Percentiles rank a stretch among this genome's conserved stretches.
Evolutionary conservation across 2,113 vertebrate genomes (phyloP).

Genomic region (Hemicordylus capensis): DNA sequence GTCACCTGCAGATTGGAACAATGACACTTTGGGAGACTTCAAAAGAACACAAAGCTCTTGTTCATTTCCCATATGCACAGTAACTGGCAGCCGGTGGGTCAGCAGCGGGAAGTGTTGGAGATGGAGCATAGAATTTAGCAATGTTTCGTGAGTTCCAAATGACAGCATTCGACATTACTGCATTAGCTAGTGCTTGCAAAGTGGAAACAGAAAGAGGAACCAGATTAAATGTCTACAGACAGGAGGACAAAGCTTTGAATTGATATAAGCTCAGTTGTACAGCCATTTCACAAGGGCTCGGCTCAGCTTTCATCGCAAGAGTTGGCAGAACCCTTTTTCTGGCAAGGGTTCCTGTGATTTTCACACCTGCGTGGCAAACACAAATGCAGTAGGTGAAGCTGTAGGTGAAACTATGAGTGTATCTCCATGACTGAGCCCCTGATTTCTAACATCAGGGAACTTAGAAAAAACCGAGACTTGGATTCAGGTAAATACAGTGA

Average conservation of each 20-base stretch:
- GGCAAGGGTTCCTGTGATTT: neutral
- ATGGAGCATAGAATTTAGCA: neutral
- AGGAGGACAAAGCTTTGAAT: neutral
- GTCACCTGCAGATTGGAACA: slow-evolving; percentile 35
- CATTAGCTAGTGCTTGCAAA: neutral
- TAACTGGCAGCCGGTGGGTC: neutral
- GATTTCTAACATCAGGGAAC: too few species aligned
- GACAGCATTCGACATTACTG: neutral
- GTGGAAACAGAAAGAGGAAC: neutral
- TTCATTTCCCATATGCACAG: rapidly evolving
- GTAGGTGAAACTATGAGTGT: neutral
- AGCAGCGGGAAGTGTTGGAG: neutral
- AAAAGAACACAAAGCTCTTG: slow-evolving; percentile 19
- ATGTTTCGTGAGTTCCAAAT: slow-evolving; percentile 2
- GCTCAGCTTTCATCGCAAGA: neutral
- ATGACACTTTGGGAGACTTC: slow-evolving; percentile 7
- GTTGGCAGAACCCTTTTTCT: neutral
- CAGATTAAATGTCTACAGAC: neutral
- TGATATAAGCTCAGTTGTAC: neutral
- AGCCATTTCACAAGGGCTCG: neutral
- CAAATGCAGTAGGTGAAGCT: neutral
- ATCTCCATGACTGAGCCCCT: neutral
- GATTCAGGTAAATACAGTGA: too few species aligned
- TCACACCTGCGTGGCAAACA: neutral
- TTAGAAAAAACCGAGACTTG: too few species aligned